These are phyloP conservation scores for Apamea anceps DNA, from an alignment of 2,888 invertebrate species.

Conservation along the genomic window DNA sequence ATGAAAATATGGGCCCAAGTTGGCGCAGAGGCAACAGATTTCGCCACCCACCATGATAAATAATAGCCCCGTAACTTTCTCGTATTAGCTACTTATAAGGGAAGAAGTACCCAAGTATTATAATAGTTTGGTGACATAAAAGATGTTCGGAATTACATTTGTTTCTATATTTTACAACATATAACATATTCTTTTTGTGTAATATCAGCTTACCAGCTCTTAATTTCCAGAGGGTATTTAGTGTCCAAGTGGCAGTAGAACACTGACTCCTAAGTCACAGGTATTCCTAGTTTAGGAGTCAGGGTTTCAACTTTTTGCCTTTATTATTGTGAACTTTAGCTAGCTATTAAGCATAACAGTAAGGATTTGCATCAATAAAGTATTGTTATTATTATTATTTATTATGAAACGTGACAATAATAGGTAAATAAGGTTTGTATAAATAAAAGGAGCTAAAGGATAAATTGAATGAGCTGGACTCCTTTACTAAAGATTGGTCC, in stretches of 20 bases:
- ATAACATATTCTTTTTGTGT: no score
- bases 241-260: no score
- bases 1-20: constrained; percentile 70
- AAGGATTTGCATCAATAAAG: no score
- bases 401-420: constrained; percentile 13
- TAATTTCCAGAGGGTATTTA: no score
- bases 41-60: constrained; percentile 70
- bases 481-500: not conserved
- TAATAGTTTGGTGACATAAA: constrained; percentile 58
- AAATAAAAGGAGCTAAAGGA: not conserved
- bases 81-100: constrained; percentile 61
- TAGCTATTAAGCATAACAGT: no score
- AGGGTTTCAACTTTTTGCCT: no score
- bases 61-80: constrained; percentile 63
- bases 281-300: no score
- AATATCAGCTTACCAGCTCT: no score
- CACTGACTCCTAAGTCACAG: no score
- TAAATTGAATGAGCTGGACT: not conserved
- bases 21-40: constrained; percentile 70
- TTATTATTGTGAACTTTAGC: no score
- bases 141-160: constrained; percentile 53
- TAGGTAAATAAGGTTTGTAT: constrained; percentile 6
- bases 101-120: constrained; percentile 56
- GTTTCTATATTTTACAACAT: no score
- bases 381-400: no score